A percentile compares a stretch with the other conserved stretches of the same genome.
Conservation (phyloP, 2,113 vertebrate species). For the Hydropotes inermis region DNA sequence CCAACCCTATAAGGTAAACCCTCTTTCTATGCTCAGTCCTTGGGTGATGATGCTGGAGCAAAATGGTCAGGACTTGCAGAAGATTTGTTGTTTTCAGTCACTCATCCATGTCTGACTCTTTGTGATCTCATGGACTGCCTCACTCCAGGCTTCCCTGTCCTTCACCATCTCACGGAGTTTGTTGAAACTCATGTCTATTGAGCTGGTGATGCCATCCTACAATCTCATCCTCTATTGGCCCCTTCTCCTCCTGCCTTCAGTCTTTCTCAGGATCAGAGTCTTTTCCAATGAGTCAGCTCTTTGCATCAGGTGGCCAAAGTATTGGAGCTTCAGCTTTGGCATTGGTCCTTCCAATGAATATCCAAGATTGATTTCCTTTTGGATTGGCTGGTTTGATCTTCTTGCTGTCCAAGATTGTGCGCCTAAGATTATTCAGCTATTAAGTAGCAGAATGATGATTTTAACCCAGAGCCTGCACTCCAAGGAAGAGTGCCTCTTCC, state of each 20-base stretch:
- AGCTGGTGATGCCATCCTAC: neutral
- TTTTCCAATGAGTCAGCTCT: neutral
- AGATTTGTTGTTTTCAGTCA: neutral
- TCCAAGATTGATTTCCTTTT: neutral
- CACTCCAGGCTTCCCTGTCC: neutral
- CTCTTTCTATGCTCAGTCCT: neutral
- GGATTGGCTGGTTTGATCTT: neutral
- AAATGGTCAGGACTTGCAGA: neutral
- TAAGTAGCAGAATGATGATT: neutral
- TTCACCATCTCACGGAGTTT: neutral
- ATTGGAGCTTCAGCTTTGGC: neutral
- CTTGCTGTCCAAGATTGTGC: neutral
- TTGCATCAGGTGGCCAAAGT: neutral
- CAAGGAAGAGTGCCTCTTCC: neutral
- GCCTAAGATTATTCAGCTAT: neutral
- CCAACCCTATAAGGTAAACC: neutral
- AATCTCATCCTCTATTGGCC: neutral
- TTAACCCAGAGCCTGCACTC: neutral
- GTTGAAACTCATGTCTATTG: neutral
- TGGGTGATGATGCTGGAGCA: neutral
- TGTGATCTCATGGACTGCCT: neutral
- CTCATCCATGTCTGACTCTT: neutral
- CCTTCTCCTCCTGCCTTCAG: neutral
- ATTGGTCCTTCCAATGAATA: neutral
- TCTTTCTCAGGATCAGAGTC: neutral